phyloP scores from a whole-genome alignment of 2,113 vertebrate genomes.

The Burhinus oedicnemus region DNA sequence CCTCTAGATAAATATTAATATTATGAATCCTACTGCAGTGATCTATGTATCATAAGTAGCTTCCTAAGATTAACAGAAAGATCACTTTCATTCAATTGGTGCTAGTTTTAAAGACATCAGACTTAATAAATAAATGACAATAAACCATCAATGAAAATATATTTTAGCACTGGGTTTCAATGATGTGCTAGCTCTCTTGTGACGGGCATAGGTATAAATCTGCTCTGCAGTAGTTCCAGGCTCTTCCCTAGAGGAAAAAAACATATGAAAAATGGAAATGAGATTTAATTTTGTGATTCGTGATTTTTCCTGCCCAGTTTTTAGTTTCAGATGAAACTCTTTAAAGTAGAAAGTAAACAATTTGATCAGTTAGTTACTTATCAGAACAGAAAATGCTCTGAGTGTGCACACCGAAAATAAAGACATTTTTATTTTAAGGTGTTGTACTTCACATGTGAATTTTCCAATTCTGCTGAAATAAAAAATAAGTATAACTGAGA shows the following conservation, averaged over 20 bases:
- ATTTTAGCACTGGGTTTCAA: background rate
- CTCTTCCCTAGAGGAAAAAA: background rate
- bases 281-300: background rate
- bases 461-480: background rate
- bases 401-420: background rate
- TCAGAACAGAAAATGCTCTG: background rate
- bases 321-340: background rate
- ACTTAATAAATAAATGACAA: background rate
- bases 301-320: background rate
- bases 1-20: background rate
- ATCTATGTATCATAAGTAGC: background rate
- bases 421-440: background rate
- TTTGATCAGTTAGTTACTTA: background rate
- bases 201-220: background rate
- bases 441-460: background rate
- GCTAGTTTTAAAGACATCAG: background rate
- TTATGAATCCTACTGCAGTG: background rate
- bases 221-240: background rate
- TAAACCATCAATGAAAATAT: background rate
- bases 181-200: background rate
- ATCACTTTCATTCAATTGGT: background rate
- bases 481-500: background rate
- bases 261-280: background rate
- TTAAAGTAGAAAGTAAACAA: background rate
- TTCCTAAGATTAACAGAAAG: background rate